A percentile compares a stretch with the other conserved stretches of the same genome.
These are phyloP conservation scores for Meloidogyne exigua DNA, from an alignment of 1,140 invertebrate species.

Conservation along the genomic window DNA sequence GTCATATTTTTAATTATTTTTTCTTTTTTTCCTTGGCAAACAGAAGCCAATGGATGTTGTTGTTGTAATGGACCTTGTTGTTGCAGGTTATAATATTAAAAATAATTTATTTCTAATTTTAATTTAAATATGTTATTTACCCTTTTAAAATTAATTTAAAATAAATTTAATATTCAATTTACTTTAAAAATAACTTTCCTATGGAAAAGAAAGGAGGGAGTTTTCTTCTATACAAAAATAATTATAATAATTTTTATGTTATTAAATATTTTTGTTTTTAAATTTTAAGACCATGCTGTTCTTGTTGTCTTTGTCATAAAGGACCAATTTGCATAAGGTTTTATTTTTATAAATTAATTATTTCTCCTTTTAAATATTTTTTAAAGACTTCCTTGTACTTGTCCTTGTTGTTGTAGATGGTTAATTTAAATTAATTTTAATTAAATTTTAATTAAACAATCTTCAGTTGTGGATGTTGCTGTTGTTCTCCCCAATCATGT, in stretches of 20 bases:
- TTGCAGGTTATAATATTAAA: not conserved
- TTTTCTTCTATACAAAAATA: no score
- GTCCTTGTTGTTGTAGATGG: constrained; percentile 1
- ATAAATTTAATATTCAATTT: no score
- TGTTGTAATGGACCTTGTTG: not conserved
- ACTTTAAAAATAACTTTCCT: no score
- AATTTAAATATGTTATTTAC: no score
- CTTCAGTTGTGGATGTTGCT: not conserved
- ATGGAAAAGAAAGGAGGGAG: no score
- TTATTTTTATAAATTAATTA: not conserved
- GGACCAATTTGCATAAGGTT: not conserved
- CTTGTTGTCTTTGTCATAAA: constrained; percentile 1
- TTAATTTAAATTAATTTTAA: not conserved
- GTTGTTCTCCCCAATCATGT: not conserved
- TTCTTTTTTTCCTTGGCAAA: not conserved
- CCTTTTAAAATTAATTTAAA: no score
- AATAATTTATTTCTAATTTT: not conserved
- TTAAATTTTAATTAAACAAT: not conserved
- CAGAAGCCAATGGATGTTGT: not conserved
- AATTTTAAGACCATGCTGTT: not conserved
- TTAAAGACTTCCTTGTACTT: not conserved
- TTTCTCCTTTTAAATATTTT: not conserved
- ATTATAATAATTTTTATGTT: no score
- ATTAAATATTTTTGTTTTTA: not conserved
- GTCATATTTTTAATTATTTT: not conserved